Conservation (phyloP, 2,888 invertebrate genomes). For the Oconnorella tubifera region DNA sequence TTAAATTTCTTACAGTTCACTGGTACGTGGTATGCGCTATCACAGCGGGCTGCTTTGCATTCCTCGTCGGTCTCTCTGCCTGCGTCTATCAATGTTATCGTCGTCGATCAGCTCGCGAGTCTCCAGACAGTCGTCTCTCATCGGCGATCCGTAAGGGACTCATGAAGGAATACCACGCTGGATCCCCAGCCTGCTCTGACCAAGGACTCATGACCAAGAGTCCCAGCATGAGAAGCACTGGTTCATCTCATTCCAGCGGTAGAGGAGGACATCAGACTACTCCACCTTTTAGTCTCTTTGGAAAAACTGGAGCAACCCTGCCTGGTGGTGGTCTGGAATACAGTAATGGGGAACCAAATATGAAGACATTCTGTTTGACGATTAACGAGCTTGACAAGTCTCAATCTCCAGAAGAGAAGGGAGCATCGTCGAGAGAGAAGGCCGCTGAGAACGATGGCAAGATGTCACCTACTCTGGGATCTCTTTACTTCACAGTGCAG, state of each 20-base stretch:
- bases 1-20: conserved; percentile 45
- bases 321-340: background rate
- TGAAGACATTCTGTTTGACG: background rate
- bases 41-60: conserved; percentile 64
- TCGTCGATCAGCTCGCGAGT: conserved; percentile 59
- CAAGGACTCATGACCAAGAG: conserved; percentile 24
- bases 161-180: conserved; percentile 32
- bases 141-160: conserved; percentile 53
- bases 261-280: background rate
- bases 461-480: conserved; percentile 67
- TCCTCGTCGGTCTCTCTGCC: conserved; percentile 63
- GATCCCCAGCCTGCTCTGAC: conserved; percentile 5
- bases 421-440: conserved; percentile 39
- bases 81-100: conserved; percentile 68
- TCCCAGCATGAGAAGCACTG: conserved; percentile 29
- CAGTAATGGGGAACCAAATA: background rate
- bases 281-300: background rate
- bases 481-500: conserved; percentile 82
- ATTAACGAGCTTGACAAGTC: background rate
- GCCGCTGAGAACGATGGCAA: conserved; percentile 55
- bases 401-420: conserved; percentile 5
- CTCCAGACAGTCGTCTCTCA: conserved; percentile 47
- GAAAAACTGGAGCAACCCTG: background rate
- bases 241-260: conserved; percentile 12
- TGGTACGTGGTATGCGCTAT: conserved; percentile 62